Conservation (phyloP, 2,888 invertebrate genomes). For the Physocephala rufipes region DNA sequence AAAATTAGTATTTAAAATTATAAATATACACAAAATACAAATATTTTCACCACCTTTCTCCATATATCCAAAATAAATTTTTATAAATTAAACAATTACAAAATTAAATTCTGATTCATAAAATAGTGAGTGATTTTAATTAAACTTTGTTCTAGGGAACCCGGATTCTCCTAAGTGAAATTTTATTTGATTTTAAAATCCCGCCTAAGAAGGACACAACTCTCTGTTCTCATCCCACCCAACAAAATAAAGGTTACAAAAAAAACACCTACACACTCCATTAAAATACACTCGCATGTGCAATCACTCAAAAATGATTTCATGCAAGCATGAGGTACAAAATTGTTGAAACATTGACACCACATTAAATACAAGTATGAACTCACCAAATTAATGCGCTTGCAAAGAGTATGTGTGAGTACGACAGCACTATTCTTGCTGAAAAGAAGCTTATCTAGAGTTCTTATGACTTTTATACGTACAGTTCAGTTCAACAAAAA, state of each 20-base stretch:
- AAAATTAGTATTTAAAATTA: too few species aligned
- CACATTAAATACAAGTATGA: not conserved
- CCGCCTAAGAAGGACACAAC: conserved; percentile 12
- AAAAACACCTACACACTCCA: not conserved
- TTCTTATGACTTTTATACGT: conserved; percentile 3
- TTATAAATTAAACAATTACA: not conserved
- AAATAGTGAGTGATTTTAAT: too few species aligned
- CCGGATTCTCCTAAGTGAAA: too few species aligned
- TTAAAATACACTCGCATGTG: not conserved
- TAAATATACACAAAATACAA: conserved; percentile 16
- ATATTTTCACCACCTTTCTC: not conserved
- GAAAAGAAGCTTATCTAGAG: not conserved
- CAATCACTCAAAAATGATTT: not conserved
- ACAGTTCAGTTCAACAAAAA: not conserved
- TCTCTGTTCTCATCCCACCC: not conserved
- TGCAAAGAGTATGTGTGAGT: too few species aligned
- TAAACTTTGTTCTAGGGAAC: too few species aligned
- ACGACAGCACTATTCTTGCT: conserved; percentile 18
- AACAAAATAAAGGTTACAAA: not conserved
- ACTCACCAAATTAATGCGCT: not conserved
- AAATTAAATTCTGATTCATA: too few species aligned
- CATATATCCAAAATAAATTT: too few species aligned
- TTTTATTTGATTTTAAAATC: too few species aligned
- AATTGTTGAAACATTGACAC: conserved; percentile 7
- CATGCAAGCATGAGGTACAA: conserved; percentile 1